Evolutionary conservation across 2,113 vertebrate genomes (phyloP).

Genomic region (Ictidomys tridecemlineatus): DNA sequence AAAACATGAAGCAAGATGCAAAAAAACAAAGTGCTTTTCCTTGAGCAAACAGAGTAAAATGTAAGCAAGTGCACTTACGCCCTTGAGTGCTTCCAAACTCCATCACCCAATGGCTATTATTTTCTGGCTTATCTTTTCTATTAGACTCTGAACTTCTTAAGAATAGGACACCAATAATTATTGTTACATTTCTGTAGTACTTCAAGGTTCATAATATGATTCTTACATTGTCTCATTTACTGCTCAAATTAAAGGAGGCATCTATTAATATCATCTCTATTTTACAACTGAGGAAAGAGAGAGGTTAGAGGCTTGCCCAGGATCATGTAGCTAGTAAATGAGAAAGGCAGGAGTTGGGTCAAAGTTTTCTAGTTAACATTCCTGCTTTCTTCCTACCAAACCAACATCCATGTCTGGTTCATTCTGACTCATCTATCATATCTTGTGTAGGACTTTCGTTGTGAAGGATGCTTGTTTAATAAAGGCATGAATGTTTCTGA

Average conservation of each 20-base stretch:
- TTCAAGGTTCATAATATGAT: slow-evolving; percentile 37
- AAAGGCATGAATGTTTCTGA: background rate
- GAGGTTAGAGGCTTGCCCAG: background rate
- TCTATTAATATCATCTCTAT: background rate
- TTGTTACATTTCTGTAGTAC: background rate
- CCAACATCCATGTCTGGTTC: background rate
- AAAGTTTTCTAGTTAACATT: background rate
- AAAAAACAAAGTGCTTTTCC: background rate
- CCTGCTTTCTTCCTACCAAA: background rate
- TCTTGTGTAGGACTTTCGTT: background rate
- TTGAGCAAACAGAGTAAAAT: background rate
- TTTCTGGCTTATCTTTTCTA: background rate
- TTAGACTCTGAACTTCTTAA: background rate
- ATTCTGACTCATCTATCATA: background rate
- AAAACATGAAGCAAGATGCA: background rate
- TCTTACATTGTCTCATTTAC: background rate
- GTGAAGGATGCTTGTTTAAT: background rate
- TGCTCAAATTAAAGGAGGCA: slow-evolving; percentile 14
- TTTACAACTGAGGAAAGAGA: slow-evolving; percentile 23
- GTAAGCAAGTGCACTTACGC: background rate
- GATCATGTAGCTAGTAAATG: background rate
- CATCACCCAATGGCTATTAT: background rate
- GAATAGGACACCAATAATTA: background rate
- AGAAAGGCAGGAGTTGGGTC: background rate
- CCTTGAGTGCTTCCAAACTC: background rate